A percentile compares a stretch with the other conserved stretches of the same genome.
Evolutionary conservation across 2,888 invertebrate genomes (phyloP).

Genomic region (Microctonus brassicae): DNA sequence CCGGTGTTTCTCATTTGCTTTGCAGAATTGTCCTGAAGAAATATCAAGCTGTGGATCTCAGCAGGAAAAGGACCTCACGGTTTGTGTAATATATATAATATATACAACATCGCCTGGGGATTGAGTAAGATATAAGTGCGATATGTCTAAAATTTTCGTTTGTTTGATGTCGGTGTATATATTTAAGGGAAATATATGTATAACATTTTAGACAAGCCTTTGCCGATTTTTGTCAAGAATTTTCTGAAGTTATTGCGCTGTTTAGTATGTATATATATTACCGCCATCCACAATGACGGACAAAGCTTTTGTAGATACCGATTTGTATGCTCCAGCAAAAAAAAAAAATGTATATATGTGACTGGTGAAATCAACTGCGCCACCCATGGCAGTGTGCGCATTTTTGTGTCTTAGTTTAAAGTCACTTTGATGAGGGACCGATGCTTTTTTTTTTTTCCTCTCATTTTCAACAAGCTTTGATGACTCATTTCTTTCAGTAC

Average conservation of each 20-base stretch:
- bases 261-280: too few species aligned
- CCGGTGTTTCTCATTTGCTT: neutral
- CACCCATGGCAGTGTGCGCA: neutral
- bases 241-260: neutral
- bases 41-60: conserved; percentile 14
- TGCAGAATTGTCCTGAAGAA: neutral
- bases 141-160: neutral
- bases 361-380: neutral
- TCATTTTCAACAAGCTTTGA: conserved; percentile 38
- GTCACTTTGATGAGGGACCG: neutral
- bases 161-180: too few species aligned
- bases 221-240: conserved; percentile 10
- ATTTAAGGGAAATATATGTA: neutral
- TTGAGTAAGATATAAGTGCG: neutral
- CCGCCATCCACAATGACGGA: neutral
- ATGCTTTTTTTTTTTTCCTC: conserved; percentile 8
- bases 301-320: neutral
- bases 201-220: neutral
- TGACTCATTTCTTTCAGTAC: conserved; percentile 40
- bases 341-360: neutral
- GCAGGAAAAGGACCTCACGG: conserved; percentile 5
- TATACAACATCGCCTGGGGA: neutral
- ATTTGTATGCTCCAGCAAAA: conserved; percentile 9
- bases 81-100: neutral
- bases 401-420: conserved; percentile 14